phyloP scores from a whole-genome alignment of 2,113 vertebrate species.

The Pao palembangensis region DNA sequence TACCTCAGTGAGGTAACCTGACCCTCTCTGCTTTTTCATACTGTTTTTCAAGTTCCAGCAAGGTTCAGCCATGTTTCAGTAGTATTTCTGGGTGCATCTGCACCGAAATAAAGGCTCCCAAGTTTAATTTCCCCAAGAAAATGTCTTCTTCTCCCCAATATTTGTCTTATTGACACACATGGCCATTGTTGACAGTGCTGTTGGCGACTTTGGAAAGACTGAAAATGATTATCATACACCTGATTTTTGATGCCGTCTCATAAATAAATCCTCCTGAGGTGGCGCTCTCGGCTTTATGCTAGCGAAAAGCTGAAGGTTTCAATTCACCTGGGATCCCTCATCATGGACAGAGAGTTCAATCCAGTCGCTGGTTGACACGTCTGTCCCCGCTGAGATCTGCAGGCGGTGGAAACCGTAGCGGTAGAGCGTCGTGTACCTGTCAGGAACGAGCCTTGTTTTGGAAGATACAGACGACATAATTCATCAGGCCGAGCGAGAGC shows the following conservation, averaged over 20 bases:
- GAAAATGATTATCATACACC: no score
- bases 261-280: slow-evolving; percentile 36
- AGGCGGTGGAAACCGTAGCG: slow-evolving; percentile 58
- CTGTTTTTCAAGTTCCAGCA: no score
- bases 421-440: slow-evolving; percentile 76
- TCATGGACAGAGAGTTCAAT: slow-evolving; percentile 73
- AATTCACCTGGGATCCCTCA: slow-evolving; percentile 60
- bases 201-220: no score
- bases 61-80: no score
- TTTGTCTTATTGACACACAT: no score
- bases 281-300: slow-evolving; percentile 21
- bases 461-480: slow-evolving; percentile 72
- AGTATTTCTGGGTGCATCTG: no score
- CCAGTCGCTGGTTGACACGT: slow-evolving; percentile 67
- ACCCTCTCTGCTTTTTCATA: background rate
- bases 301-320: slow-evolving; percentile 47
- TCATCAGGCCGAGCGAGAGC: slow-evolving; percentile 67
- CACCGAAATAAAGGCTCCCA: no score
- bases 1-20: background rate
- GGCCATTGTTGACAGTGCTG: no score
- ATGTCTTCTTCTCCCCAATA: no score
- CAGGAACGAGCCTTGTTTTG: slow-evolving; percentile 71
- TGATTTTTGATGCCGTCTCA: background rate
- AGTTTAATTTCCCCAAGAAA: no score
- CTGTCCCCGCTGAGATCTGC: slow-evolving; percentile 59